Evolutionary conservation across 2,888 invertebrate species (phyloP), one percentile per base, ranked within the genome.

Genomic region (Empis stercorea): DNA sequence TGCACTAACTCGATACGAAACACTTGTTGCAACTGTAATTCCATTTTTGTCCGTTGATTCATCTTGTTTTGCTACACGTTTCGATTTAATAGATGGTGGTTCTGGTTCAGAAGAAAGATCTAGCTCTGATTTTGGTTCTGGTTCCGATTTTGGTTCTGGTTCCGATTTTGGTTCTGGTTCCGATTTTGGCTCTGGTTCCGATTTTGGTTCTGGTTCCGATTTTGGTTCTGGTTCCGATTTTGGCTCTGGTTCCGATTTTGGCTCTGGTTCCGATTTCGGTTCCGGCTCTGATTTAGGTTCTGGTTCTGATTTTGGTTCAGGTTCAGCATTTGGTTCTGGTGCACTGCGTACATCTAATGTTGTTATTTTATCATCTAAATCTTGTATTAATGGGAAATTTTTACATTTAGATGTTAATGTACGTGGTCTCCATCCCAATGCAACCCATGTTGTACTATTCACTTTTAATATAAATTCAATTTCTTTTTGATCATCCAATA

Each of bases 351-450:
- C 16, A 0, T 70, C 64, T 0, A 61, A 47, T 6, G 50, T 56
- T 10, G 61, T 63, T 0, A 55, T 61, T 38, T 59, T 51, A 48
- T 61, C 64, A 2, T 60, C 61, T 32, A 59, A 63, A 39, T 74
- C 75, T 10, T 68, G 70, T 30, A 83, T 73, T 0, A 80, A 73
- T 1, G 91, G 91, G 64, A 87, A 87, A 57, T 87, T 84, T 59
- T 83, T 83, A 62, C 91, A 91, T 45, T 77, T 74, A 16, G 84
- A 79, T 0, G 82, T 85, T 47, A 87, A 60, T 10, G 76, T 76
- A 37, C 73, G 75, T 1, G 95, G 92, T 47, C 94, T 75, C 94
- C 95, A 96, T n/a, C 96, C 96, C 7, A 96, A 56, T 9, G 83
- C 79, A 4, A 81, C 83, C 72, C 91, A 96, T 13, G 89, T 86